Evolutionary conservation across 2,888 invertebrate genomes (phyloP).

Genomic region (Amorpha juglandis): DNA sequence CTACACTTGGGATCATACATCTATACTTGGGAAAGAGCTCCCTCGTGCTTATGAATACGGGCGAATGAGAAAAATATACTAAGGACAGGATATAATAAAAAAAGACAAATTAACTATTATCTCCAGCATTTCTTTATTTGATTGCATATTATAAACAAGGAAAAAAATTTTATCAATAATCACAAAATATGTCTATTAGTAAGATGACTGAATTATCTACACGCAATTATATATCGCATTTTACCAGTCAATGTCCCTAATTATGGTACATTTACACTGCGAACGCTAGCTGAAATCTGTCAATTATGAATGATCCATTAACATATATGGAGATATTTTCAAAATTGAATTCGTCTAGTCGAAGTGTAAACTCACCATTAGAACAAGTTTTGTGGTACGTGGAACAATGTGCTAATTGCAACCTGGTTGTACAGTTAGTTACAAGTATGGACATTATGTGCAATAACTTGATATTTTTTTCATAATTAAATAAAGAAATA

Average conservation of each 20-base stretch:
- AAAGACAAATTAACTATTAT: conserved; percentile 31
- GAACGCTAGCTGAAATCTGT: not conserved
- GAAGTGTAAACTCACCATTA: conserved; percentile 6
- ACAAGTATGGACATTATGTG: not conserved
- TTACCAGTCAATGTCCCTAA: conserved; percentile 10
- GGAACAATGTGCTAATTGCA: not conserved
- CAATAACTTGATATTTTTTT: not conserved
- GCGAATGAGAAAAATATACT: too few species aligned
- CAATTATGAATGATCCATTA: not conserved
- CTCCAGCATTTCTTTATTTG: conserved; percentile 62
- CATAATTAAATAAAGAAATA: too few species aligned
- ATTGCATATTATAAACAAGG: conserved; percentile 61
- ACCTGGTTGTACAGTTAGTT: not conserved
- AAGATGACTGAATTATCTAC: conserved; percentile 26
- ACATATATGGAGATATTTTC: not conserved
- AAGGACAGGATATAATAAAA: conserved; percentile 8
- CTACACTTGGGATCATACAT: too few species aligned
- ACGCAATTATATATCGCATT: conserved; percentile 2
- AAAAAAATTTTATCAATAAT: conserved; percentile 37
- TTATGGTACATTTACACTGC: not conserved
- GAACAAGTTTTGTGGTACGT: conserved; percentile 12
- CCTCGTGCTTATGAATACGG: too few species aligned
- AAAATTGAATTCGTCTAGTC: not conserved
- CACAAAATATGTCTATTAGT: conserved; percentile 24
- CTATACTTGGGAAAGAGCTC: too few species aligned